Percentiles rank a stretch among this genome's conserved stretches.
Evolutionary conservation across 1,140 invertebrate genomes (phyloP).

Genomic region (Uloborus diversus): DNA sequence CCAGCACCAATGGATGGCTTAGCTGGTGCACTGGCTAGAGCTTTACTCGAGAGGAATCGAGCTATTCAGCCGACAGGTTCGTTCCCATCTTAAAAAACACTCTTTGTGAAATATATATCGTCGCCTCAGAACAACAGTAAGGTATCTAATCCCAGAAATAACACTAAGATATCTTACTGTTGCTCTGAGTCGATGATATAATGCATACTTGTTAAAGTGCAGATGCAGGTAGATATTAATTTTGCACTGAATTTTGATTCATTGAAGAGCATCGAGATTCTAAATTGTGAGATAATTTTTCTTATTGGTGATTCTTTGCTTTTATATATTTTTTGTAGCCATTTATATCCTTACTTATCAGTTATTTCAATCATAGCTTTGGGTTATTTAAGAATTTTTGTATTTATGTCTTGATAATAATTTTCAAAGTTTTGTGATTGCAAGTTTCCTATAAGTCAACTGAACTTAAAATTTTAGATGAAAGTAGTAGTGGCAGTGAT

Average conservation of each 20-base stretch:
- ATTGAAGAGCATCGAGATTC: not conserved
- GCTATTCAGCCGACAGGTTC: conserved; percentile 72
- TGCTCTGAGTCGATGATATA: not conserved
- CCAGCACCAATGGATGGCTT: conserved; percentile 71
- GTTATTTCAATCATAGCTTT: not conserved
- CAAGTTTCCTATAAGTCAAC: not conserved
- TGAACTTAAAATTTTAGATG: too few species aligned
- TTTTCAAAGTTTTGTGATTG: not conserved
- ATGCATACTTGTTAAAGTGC: not conserved
- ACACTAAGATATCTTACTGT: not conserved
- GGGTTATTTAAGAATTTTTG: not conserved
- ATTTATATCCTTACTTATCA: not conserved
- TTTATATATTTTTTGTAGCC: not conserved
- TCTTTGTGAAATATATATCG: not conserved
- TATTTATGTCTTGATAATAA: not conserved
- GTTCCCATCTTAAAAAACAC: not conserved
- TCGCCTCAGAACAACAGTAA: not conserved
- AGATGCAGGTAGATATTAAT: not conserved
- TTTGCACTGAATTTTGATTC: not conserved
- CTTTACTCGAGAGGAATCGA: conserved; percentile 76
- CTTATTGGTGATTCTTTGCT: not conserved
- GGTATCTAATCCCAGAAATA: not conserved
- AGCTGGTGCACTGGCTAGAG: conserved; percentile 79
- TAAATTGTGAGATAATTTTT: not conserved
- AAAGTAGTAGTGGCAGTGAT: conserved; percentile 35